Evolutionary conservation across 2,888 invertebrate species (phyloP), one percentile per base, ranked within the genome.

Genomic region (Anthrax anthrax): DNA sequence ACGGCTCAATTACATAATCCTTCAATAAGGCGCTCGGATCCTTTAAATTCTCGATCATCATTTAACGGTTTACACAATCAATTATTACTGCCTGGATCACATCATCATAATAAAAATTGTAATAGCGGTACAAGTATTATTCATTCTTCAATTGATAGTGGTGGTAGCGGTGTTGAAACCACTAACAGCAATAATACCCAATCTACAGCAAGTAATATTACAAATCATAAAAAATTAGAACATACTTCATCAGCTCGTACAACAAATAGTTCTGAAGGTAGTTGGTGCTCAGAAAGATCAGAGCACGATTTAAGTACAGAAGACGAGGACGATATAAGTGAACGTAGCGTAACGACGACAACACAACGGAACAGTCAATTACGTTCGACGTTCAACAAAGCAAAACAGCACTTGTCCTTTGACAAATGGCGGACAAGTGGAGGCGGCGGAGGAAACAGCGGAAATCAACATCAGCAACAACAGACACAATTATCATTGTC

Each of bases 321-420:
- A 58, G 79, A 79, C 59, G 78, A 79, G 58, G 77, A 77, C 65
- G 75, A 77, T 62, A 76, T 76, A 37, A 56, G 53, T 47, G 53
- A 55, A 54, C 66, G 66, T 52, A 70, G 52, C 55, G 61, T 49
- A 41, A 42, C 50, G 42, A 42, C 55, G 62, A 58, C 43, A 56
- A 64, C 48, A 62, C 74, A 70, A 71, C 82, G 78, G 67, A 84
- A 80, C 67, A 84, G 83, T 47, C 83, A 84, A 70, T 72, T 85
- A 62, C 78, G 84, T 58, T 84, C 81, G 61, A 86, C 85, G 58
- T 74, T 85, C 62, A 82, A 81, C 70, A 84, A 85, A 62, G 86
- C 85, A 55, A 80, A 82, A 57, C 84, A 84, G 58, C 74, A 86
- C 59, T 83, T 86, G 73, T 68, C 65, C 37, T 65, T 69, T 57